These are phyloP conservation scores for Eristalinus aeneus DNA, from an alignment of 2,888 invertebrate species.

Conservation along the genomic window DNA sequence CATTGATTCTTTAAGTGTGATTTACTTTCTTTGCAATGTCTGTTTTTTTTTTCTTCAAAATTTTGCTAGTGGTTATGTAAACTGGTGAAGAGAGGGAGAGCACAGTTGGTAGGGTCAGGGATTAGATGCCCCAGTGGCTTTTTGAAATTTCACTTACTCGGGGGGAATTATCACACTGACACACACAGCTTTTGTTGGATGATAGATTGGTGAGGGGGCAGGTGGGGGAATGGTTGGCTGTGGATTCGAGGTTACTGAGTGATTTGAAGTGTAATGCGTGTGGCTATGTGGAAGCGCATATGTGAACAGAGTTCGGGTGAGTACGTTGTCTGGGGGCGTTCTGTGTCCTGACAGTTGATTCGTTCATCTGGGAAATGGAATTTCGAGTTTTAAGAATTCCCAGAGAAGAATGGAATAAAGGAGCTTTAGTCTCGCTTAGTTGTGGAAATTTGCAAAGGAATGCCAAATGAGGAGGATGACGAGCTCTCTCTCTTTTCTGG, in stretches of 20 bases:
- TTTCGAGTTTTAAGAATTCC: background rate
- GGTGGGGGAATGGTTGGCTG: too few species aligned
- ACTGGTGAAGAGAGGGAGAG: background rate
- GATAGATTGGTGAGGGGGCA: background rate
- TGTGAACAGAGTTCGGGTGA: background rate
- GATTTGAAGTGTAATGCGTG: background rate
- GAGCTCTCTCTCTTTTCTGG: too few species aligned
- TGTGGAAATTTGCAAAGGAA: background rate
- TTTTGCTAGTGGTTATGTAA: background rate
- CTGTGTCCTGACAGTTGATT: background rate
- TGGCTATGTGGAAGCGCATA: background rate
- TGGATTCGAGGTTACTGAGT: background rate
- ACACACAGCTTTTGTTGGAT: background rate
- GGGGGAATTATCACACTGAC: background rate
- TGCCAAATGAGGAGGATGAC: background rate
- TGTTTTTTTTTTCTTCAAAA: background rate
- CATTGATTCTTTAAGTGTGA: background rate
- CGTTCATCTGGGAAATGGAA: background rate
- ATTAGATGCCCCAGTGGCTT: background rate
- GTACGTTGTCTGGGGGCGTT: background rate
- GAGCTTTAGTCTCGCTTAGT: background rate
- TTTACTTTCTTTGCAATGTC: background rate
- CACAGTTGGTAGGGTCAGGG: background rate
- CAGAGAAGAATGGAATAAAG: background rate
- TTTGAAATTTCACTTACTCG: background rate